These are phyloP conservation scores for Lepidurus arcticus DNA, from an alignment of 1,140 invertebrate genomes.

Conservation along the genomic window DNA sequence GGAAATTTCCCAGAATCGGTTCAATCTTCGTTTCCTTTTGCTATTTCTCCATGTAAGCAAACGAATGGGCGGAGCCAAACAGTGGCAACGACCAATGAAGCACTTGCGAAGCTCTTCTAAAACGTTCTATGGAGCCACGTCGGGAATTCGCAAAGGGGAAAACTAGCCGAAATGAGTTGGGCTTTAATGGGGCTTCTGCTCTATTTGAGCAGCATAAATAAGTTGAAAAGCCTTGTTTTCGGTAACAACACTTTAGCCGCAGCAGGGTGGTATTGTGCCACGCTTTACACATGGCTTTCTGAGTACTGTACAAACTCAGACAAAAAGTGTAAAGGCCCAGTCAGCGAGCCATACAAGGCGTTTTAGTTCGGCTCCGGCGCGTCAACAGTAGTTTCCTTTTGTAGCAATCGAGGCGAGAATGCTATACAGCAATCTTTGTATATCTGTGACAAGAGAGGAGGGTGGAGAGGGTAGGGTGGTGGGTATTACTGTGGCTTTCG, in stretches of 20 bases:
- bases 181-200: not conserved
- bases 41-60: too few species aligned
- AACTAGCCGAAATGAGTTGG: too few species aligned
- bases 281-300: not conserved
- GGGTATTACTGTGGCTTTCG: not conserved
- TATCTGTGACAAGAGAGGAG: not conserved
- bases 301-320: not conserved
- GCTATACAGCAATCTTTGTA: not conserved
- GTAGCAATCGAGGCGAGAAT: not conserved
- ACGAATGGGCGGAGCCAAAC: too few species aligned
- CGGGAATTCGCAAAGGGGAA: too few species aligned
- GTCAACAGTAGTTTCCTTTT: not conserved
- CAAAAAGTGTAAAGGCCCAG: not conserved
- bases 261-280: not conserved
- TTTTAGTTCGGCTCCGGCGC: not conserved
- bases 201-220: not conserved
- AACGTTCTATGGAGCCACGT: too few species aligned
- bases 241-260: not conserved
- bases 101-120: too few species aligned
- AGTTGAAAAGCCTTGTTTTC: conserved; percentile 6
- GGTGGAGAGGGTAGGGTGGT: not conserved
- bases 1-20: too few species aligned
- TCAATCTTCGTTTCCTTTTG: too few species aligned
- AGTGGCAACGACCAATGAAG: too few species aligned
- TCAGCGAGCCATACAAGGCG: not conserved